Base-by-base conservation (phyloP, 2,888 invertebrate genomes). In the Graphium colonna region DNA sequence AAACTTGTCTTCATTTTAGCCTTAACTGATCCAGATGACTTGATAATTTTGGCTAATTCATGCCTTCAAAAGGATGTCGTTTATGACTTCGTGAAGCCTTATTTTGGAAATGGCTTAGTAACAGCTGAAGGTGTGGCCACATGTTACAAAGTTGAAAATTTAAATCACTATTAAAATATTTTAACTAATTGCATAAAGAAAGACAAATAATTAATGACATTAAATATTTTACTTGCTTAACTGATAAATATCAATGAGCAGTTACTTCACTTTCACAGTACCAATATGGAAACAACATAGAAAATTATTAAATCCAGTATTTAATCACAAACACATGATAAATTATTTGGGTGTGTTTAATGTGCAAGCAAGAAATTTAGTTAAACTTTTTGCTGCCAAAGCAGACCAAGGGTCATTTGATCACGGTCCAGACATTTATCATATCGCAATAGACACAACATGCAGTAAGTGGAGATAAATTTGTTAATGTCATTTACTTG, bases 51-150 rank as follows among this genome's bases (percentile, higher is more conserved):
- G 0, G 71, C 79, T 0, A 86, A 85, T 53, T 65, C 77, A 0
- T 84, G 82, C 44, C 51, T 85, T 12, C 73, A 84, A 54, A 86
- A 86, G 50, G 79, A 82, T 40, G 67, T 62, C 0, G 77, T 81
- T 51, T 87, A 87, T 57, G 74, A 79, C 12, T 83, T 87, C 38
- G 80, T 79, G 0, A 84, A 84, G 57, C 79, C 82, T 0, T 81
- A 80, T 78, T 68, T 86, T 5, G 86, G 86, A 0, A 81, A 87
- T 55, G 83, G 86, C 3, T 59, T 87, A 17, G 76, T 85, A 10
- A 84, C 83, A 17, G 82, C 76, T 12, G 73, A 68, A 50, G 52
- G 85, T 85, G n/a, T n/a, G 73, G n/a, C n/a, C n/a, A n/a, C n/a
- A n/a, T n/a, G n/a, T n/a, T 68, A 51, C 52, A 85, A 84, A n/a